Evolutionary conservation across 2,797 vertebrate species (phyloP).

Genomic region (Chaetodon trifasciatus): DNA sequence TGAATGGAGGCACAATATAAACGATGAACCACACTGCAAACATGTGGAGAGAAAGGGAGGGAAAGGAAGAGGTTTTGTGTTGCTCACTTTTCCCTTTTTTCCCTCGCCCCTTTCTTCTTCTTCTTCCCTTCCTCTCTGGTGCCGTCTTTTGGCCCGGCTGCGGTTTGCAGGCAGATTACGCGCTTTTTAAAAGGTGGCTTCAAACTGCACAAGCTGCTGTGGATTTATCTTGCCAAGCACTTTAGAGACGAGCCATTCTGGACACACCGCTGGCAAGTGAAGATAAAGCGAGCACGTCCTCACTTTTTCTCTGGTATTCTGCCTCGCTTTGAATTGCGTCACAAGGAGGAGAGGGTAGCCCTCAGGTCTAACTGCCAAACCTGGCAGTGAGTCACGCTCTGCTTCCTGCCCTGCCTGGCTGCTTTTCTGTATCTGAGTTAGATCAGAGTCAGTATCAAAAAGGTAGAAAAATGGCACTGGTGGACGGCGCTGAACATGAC

Average conservation of each 20-base stretch:
- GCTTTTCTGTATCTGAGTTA: slow-evolving; percentile 34
- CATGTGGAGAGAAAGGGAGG: slow-evolving; percentile 11
- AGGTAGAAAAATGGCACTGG: slow-evolving; percentile 11
- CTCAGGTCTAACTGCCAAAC: slow-evolving; percentile 59
- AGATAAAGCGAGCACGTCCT: slow-evolving; percentile 43
- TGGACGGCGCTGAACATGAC: neutral
- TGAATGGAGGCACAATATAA: slow-evolving; percentile 21
- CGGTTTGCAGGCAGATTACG: slow-evolving; percentile 28
- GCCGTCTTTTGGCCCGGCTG: slow-evolving; percentile 17
- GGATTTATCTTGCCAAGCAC: slow-evolving; percentile 47
- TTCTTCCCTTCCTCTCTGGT: neutral
- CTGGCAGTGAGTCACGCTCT: slow-evolving; percentile 54
- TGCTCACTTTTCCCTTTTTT: slow-evolving; percentile 11
- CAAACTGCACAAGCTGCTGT: slow-evolving; percentile 42
- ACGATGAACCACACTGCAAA: slow-evolving; percentile 34
- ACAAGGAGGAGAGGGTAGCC: slow-evolving; percentile 55
- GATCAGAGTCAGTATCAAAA: slow-evolving; percentile 17
- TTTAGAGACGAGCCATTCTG: slow-evolving; percentile 37
- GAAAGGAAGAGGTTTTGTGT: slow-evolving; percentile 6
- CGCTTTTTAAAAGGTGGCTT: slow-evolving; percentile 51
- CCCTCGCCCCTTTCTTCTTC: neutral
- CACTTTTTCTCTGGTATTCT: slow-evolving; percentile 14
- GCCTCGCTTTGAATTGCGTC: slow-evolving; percentile 48
- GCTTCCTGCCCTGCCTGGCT: slow-evolving; percentile 37
- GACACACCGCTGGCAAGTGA: slow-evolving; percentile 45